phyloP scores from a whole-genome alignment of 1,140 invertebrate species.

The Berghia stephanieae region DNA sequence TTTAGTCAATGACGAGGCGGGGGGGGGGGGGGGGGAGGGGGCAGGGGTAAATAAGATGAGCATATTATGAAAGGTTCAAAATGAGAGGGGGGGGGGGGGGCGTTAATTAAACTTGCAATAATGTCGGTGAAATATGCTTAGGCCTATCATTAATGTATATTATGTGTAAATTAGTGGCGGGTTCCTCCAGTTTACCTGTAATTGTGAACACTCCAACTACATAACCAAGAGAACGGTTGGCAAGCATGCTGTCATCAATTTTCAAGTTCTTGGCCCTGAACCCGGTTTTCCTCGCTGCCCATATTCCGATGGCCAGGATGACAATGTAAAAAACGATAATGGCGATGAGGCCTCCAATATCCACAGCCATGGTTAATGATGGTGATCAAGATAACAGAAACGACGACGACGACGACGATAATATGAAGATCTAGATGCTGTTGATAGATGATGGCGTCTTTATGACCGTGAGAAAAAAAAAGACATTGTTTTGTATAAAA shows the following conservation, averaged over 20 bases:
- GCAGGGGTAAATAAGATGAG: no score
- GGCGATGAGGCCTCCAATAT: conserved; percentile 79
- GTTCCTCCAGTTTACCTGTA: conserved; percentile 77
- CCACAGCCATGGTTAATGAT: conserved; percentile 47
- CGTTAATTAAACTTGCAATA: background rate
- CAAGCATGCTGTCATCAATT: conserved; percentile 94
- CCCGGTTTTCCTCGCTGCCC: conserved; percentile 86
- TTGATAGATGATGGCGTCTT: no score
- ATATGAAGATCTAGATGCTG: no score
- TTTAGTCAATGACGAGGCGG: background rate
- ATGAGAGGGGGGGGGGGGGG: no score
- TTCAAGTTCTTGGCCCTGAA: conserved; percentile 64
- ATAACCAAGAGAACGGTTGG: conserved; percentile 91
- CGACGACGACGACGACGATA: no score
- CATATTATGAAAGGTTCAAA: no score
- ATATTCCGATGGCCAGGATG: conserved; percentile 91
- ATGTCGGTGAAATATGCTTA: background rate
- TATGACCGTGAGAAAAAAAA: no score
- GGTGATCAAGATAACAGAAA: no score
- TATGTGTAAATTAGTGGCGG: background rate
- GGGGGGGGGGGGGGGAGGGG: no score
- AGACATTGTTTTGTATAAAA: no score
- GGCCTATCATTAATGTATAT: background rate
- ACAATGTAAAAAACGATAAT: conserved; percentile 93
- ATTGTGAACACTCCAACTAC: conserved; percentile 99